Percentiles rank a stretch among this genome's conserved stretches.
These are phyloP conservation scores for Drosophila affinis DNA, from an alignment of 2,888 invertebrate species.

Conservation along the genomic window DNA sequence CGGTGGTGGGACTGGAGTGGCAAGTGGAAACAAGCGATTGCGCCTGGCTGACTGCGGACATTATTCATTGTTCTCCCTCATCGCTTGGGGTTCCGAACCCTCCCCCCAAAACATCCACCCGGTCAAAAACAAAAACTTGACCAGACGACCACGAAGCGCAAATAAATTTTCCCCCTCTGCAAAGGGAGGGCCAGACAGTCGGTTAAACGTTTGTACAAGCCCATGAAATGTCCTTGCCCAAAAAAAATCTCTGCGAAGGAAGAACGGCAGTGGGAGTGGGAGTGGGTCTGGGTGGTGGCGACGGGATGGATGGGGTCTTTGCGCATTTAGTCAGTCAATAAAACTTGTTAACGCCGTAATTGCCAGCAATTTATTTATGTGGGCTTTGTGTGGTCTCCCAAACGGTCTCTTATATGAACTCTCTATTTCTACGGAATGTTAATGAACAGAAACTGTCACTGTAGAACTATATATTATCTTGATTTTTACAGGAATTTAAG, in stretches of 20 bases:
- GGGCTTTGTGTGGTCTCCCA: slow-evolving; percentile 34
- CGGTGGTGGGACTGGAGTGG: slow-evolving; percentile 25
- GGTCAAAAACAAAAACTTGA: slow-evolving; percentile 62
- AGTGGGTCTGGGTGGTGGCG: slow-evolving; percentile 4
- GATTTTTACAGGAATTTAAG: no score
- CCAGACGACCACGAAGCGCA: slow-evolving; percentile 77
- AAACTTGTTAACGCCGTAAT: slow-evolving; percentile 84
- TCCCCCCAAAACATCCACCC: slow-evolving; percentile 30
- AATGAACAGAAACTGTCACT: slow-evolving; percentile 4
- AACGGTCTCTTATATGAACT: slow-evolving; percentile 23
- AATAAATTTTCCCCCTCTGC: slow-evolving; percentile 63
- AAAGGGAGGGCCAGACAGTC: slow-evolving; percentile 55
- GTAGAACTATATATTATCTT: background rate
- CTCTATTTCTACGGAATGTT: background rate
- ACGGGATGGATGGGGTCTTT: slow-evolving; percentile 8
- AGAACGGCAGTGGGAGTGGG: background rate
- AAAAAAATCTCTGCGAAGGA: slow-evolving; percentile 37
- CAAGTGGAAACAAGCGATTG: slow-evolving; percentile 67
- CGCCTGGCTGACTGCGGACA: slow-evolving; percentile 60
- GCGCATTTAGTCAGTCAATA: slow-evolving; percentile 84
- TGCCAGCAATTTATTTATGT: slow-evolving; percentile 84
- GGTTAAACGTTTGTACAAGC: slow-evolving; percentile 77
- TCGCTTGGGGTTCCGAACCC: slow-evolving; percentile 18
- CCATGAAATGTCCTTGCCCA: slow-evolving; percentile 73
- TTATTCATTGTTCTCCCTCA: slow-evolving; percentile 69